Percentiles rank a stretch among this genome's conserved stretches.
Conservation (phyloP, 2,888 invertebrate genomes). For the Caenorhabditis uteleia region DNA sequence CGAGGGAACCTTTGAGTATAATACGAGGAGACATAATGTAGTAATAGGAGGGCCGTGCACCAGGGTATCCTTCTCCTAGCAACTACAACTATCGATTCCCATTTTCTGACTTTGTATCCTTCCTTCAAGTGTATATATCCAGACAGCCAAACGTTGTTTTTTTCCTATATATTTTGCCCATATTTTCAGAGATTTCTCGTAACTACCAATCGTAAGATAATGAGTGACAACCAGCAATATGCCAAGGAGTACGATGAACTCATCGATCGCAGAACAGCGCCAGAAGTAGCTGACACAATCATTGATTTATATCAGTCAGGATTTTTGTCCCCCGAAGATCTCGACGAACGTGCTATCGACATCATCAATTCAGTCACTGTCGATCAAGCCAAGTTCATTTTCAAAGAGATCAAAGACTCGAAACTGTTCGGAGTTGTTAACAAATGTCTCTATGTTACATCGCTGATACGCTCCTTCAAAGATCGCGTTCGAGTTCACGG, state of each 20-base stretch:
- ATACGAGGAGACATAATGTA: too few species aligned
- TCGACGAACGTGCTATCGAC: conserved; percentile 96
- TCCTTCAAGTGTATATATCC: too few species aligned
- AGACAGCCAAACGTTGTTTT: too few species aligned
- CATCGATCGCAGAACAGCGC: conserved; percentile 34
- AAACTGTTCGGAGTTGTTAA: conserved; percentile 99
- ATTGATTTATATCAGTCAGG: conserved; percentile 45
- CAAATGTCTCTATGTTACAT: conserved; percentile 98
- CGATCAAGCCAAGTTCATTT: conserved; percentile 61
- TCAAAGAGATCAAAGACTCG: conserved; percentile 77
- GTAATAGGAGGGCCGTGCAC: too few species aligned
- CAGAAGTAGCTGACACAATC: conserved; percentile 34
- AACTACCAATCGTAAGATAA: too few species aligned
- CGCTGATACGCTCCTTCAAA: conserved; percentile 98
- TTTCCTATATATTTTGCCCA: too few species aligned
- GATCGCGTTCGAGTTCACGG: conserved; percentile 75
- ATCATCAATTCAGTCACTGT: conserved; percentile 89
- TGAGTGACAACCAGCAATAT: conserved; percentile 31
- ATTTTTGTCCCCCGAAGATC: conserved; percentile 76
- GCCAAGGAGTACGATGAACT: conserved; percentile 39
- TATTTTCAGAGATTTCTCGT: too few species aligned
- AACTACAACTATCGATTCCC: too few species aligned
- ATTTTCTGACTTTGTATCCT: too few species aligned
- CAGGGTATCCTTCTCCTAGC: conserved; percentile 7
- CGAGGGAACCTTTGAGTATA: too few species aligned